phyloP scores from a whole-genome alignment of 2,888 invertebrate species.

The Amphipyra tragopoginis region DNA sequence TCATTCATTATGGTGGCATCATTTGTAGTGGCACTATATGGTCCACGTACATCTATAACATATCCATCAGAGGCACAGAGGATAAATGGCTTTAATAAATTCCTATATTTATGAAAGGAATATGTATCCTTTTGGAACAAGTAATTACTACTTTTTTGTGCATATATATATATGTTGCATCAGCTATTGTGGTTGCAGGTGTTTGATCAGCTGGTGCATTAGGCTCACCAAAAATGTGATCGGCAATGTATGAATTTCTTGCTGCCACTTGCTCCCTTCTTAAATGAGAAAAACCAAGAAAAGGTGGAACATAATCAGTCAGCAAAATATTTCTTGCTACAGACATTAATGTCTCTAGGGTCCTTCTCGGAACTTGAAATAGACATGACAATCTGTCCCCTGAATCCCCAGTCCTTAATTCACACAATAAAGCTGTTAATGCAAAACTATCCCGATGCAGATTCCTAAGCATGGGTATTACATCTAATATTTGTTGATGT shows the following conservation, averaged over 20 bases:
- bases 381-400: no score
- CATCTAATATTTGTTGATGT: no score
- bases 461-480: no score
- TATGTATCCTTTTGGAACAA: slow-evolving; percentile 19
- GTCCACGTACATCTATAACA: slow-evolving; percentile 31
- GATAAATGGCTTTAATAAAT: slow-evolving; percentile 27
- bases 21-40: slow-evolving; percentile 30
- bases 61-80: slow-evolving; percentile 27
- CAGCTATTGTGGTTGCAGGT: slow-evolving; percentile 11
- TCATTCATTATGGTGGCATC: slow-evolving; percentile 32
- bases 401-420: no score
- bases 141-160: slow-evolving; percentile 15
- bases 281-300: slow-evolving; percentile 16
- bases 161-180: slow-evolving; percentile 18
- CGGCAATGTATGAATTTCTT: background rate
- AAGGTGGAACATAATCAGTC: no score
- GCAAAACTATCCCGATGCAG: no score
- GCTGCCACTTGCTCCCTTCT: background rate
- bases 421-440: no score
- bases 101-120: slow-evolving; percentile 17
- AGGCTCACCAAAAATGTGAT: slow-evolving; percentile 20
- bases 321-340: no score
- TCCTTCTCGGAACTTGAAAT: no score
- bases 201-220: slow-evolving; percentile 8
- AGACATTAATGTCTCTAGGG: no score